Base-by-base conservation (phyloP, 2,797 vertebrate genomes). In the Kryptolebias ocellatus region DNA sequence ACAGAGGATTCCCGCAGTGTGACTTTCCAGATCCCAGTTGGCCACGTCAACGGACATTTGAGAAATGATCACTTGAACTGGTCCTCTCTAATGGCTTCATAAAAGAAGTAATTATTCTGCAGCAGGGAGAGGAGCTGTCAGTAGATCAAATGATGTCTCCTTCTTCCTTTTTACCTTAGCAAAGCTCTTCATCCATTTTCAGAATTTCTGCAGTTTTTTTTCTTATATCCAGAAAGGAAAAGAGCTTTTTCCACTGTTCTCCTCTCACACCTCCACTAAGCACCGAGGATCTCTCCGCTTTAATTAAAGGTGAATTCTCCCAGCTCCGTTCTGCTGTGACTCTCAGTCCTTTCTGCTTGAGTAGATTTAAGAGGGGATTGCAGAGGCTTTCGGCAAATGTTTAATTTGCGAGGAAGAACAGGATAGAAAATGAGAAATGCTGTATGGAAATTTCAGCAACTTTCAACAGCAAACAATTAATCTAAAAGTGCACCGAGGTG, bases 101-200 rank as follows among this genome's bases (percentile, higher is more conserved):
- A 88, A 91, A 90, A 83, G 81, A 83, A 80, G 87, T 79, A 83
- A 91, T 91, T 91, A 92, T 92, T 84, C 84, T 86, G 84, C 79
- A 83, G 75, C 44, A 24, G 20, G 1, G 72, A 67, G 80, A 85
- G 62, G 59, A 18, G 16, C 85, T 88, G 84, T 92, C 89, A 89
- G 76, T 63, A 84, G 90, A 92, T 91, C 90, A 91, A 89, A 92
- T 86, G 79, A 92, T 90, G 87, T 89, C 85, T 80, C 87, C 77
- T 72, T 76, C 83, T 72, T 76, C 83, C 76, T 69, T 80, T 75
- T 67, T 75, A 62, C 76, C 77, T 62, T 63, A 80, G 92, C 91
- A 93, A 91, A 90, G 88, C 72, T 72, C 56, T 34, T 82, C 86
- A 89, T 72, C 52, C 63, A 67, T 70, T 49, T 62, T 67, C 68